These are phyloP conservation scores for Anticlea derivata DNA, from an alignment of 2,888 invertebrate species.

Conservation along the genomic window DNA sequence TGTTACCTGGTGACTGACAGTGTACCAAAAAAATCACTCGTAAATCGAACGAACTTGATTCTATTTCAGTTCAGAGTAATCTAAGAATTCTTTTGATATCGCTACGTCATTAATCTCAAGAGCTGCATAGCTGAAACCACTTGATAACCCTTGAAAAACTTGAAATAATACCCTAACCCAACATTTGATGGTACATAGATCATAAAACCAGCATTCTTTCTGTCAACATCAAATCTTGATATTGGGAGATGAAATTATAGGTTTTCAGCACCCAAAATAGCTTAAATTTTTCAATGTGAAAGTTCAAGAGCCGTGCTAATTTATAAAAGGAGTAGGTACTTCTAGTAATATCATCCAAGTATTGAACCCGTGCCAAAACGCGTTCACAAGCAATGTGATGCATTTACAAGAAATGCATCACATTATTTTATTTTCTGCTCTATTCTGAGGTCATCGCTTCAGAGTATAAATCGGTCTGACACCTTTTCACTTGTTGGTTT, in stretches of 20 bases:
- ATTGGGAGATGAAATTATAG: too few relatives aligned
- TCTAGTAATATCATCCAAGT: constrained; percentile 6
- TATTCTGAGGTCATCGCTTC: too few relatives aligned
- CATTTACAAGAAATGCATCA: constrained; percentile 26
- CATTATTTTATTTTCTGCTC: constrained; percentile 31
- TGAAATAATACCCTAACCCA: too few relatives aligned
- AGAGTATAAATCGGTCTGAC: too few relatives aligned
- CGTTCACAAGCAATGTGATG: background rate
- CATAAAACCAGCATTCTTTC: too few relatives aligned
- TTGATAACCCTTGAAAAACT: background rate
- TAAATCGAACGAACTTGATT: background rate
- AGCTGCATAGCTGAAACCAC: background rate
- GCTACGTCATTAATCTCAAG: constrained; percentile 5
- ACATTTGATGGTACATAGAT: too few relatives aligned
- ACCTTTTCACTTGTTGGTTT: too few relatives aligned
- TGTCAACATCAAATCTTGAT: too few relatives aligned
- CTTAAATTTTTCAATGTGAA: background rate
- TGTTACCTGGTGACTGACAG: background rate
- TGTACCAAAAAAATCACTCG: background rate
- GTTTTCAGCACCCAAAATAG: too few relatives aligned
- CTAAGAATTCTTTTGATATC: constrained; percentile 3
- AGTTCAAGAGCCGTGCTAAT: constrained; percentile 2
- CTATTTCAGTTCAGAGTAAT: constrained; percentile 2
- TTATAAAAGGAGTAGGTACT: background rate
- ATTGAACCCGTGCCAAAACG: constrained; percentile 31